These are phyloP conservation scores for Brachynemurus nebulosus DNA, from an alignment of 2,888 invertebrate species.

Conservation along the genomic window DNA sequence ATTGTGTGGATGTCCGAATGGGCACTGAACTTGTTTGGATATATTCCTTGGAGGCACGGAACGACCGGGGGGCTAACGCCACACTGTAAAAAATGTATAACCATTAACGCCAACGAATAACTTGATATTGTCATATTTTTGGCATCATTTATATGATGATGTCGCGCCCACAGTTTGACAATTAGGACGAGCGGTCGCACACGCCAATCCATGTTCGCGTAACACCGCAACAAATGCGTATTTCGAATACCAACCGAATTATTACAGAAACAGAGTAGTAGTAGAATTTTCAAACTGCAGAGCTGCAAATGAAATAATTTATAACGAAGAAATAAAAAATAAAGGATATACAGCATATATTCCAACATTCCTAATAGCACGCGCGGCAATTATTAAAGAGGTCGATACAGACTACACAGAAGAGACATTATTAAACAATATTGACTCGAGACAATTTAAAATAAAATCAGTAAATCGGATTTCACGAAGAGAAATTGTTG, in stretches of 20 bases:
- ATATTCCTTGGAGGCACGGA: constrained; percentile 64
- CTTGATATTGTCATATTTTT: constrained; percentile 90
- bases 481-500: too few relatives aligned
- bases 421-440: too few relatives aligned
- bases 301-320: too few relatives aligned
- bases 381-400: too few relatives aligned
- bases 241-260: constrained; percentile 92
- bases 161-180: constrained; percentile 90
- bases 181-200: constrained; percentile 83
- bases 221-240: constrained; percentile 85
- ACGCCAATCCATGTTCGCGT: constrained; percentile 88
- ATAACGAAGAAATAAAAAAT: too few relatives aligned
- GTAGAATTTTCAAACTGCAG: too few relatives aligned
- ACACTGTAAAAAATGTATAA: constrained; percentile 92
- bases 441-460: too few relatives aligned
- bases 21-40: constrained; percentile 49
- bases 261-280: too few relatives aligned
- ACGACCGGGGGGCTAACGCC: constrained; percentile 65
- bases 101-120: constrained; percentile 95
- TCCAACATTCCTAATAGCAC: too few relatives aligned
- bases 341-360: too few relatives aligned
- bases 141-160: constrained; percentile 91
- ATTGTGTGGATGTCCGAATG: constrained; percentile 42
- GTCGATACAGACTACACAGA: too few relatives aligned
- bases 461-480: too few relatives aligned